A percentile compares a stretch with the other conserved stretches of the same genome.
These are phyloP conservation scores for Pseudomyrmex cubaensis DNA, from an alignment of 1,140 invertebrate species.

Conservation along the genomic window DNA sequence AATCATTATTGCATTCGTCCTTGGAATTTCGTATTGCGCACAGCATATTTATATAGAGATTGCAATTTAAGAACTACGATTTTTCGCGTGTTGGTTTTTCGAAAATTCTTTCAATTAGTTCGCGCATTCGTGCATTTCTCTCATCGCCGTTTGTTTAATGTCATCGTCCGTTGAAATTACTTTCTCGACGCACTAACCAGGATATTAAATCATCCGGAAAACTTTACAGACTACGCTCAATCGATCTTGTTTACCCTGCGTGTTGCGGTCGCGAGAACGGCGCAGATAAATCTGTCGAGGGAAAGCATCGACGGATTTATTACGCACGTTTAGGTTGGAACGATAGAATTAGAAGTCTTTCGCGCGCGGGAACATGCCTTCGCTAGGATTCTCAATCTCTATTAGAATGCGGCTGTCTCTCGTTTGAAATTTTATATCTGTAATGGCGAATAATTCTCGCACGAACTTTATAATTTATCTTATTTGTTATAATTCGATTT, in stretches of 20 bases:
- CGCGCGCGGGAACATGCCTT: background rate
- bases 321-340: conserved; percentile 44
- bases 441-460: background rate
- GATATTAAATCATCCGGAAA: conserved; percentile 61
- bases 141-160: conserved; percentile 31
- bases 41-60: too few species aligned
- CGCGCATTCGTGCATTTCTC: background rate
- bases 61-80: background rate
- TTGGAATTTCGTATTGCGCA: conserved; percentile 18
- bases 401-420: background rate
- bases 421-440: background rate
- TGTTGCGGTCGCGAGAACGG: conserved; percentile 53
- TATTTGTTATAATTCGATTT: background rate
- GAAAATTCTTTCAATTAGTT: conserved; percentile 38
- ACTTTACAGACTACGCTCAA: conserved; percentile 57
- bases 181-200: conserved; percentile 43
- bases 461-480: background rate
- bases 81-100: background rate
- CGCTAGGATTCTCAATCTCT: conserved; percentile 28
- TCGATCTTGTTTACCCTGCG: conserved; percentile 57
- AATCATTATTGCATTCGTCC: conserved; percentile 5
- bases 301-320: conserved; percentile 53
- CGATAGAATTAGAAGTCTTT: conserved; percentile 52
- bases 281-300: conserved; percentile 45
- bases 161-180: conserved; percentile 44